phyloP scores from a whole-genome alignment of 2,888 invertebrate genomes.

The Ochropleura plecta region DNA sequence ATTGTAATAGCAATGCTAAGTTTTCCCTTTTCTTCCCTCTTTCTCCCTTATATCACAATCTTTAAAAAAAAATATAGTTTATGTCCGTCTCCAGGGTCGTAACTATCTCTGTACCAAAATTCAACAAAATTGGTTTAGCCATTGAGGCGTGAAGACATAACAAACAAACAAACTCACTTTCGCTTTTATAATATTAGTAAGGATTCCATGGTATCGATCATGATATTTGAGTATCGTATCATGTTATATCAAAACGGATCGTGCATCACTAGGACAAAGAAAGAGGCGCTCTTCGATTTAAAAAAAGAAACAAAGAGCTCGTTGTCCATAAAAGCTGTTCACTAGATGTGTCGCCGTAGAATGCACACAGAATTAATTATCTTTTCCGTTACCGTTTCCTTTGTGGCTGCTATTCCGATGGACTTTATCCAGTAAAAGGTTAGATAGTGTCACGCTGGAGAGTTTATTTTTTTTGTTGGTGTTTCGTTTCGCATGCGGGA shows the following conservation, averaged over 20 bases:
- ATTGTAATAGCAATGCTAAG: too few relatives aligned
- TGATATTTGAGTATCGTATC: not conserved
- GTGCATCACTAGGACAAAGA: not conserved
- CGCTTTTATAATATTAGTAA: too few relatives aligned
- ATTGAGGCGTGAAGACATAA: too few relatives aligned
- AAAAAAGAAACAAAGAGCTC: slow-evolving; percentile 45
- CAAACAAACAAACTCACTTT: too few relatives aligned
- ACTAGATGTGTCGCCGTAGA: slow-evolving; percentile 59
- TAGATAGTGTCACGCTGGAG: slow-evolving; percentile 58
- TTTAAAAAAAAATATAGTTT: too few relatives aligned
- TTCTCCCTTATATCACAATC: too few relatives aligned
- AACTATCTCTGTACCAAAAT: too few relatives aligned
- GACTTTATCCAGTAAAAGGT: slow-evolving; percentile 56
- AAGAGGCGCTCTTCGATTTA: slow-evolving; percentile 43
- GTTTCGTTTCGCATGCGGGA: slow-evolving; percentile 57
- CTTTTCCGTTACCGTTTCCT: slow-evolving; percentile 59
- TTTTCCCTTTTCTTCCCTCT: too few relatives aligned
- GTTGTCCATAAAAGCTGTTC: slow-evolving; percentile 52
- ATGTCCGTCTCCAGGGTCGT: too few relatives aligned
- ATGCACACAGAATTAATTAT: slow-evolving; percentile 65
- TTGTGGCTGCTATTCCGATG: slow-evolving; percentile 52
- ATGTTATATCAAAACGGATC: not conserved
- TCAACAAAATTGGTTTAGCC: too few relatives aligned
- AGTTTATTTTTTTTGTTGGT: slow-evolving; percentile 40
- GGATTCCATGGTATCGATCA: not conserved